These are phyloP conservation scores for Apodemia zela DNA, from an alignment of 2,888 invertebrate species.

Conservation along the genomic window DNA sequence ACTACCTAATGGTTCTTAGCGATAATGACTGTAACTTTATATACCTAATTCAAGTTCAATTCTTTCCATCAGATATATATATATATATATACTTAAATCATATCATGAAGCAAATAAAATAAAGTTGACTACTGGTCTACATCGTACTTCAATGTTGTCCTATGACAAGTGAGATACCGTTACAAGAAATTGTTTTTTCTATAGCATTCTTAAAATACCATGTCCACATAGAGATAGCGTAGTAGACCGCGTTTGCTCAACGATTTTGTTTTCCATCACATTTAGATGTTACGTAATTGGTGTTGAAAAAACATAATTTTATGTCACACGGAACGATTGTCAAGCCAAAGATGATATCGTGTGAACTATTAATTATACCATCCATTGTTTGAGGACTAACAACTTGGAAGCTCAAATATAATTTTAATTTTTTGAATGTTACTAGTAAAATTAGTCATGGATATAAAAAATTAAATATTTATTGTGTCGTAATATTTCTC, in stretches of 20 bases:
- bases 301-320: conserved; percentile 68
- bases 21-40: too few species aligned
- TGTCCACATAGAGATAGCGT: conserved; percentile 43
- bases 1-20: too few species aligned
- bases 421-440: conserved; percentile 31
- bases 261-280: conserved; percentile 57
- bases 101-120: too few species aligned
- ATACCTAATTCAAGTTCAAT: too few species aligned
- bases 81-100: too few species aligned
- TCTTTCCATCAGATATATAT: too few species aligned
- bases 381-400: conserved; percentile 52
- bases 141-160: too few species aligned
- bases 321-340: conserved; percentile 50
- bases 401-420: conserved; percentile 61
- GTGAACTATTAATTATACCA: conserved; percentile 65
- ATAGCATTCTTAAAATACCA: conserved; percentile 18
- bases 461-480: neutral
- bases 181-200: too few species aligned
- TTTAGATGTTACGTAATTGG: conserved; percentile 57
- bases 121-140: too few species aligned
- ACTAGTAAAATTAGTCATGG: conserved; percentile 7
- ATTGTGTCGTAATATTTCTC: too few species aligned
- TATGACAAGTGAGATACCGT: too few species aligned
- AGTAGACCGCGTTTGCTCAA: conserved; percentile 36
- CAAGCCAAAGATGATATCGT: conserved; percentile 60